Percentiles rank a stretch among this genome's conserved stretches.
Conservation (phyloP, 2,797 vertebrate species). For the Mareca strepera region DNA sequence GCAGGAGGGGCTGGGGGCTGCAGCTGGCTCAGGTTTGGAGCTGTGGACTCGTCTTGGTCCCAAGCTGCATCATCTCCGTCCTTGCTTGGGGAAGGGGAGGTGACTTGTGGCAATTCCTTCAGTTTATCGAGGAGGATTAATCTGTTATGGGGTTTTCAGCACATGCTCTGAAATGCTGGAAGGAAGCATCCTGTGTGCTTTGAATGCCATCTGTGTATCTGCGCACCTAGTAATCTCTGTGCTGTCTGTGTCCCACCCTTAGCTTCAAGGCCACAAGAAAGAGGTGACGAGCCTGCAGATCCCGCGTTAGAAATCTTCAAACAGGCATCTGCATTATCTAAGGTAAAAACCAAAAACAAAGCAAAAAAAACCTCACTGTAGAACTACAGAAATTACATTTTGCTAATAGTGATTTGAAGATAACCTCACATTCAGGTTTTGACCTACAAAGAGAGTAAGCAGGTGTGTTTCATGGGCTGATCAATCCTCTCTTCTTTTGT, state of each 20-base stretch:
- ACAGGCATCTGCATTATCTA: conserved; percentile 79
- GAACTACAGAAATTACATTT: background rate
- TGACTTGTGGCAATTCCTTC: fast-evolving
- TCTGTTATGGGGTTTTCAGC: background rate
- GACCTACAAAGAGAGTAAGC: background rate
- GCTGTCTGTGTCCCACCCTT: background rate
- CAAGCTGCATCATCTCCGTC: fast-evolving
- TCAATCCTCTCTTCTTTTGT: background rate
- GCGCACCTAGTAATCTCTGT: background rate
- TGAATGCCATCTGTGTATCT: background rate
- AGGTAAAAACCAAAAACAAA: conserved; percentile 68
- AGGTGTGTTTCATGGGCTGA: background rate
- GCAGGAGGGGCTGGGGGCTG: background rate
- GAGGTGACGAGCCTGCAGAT: conserved; percentile 77
- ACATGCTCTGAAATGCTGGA: background rate
- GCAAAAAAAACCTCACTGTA: background rate
- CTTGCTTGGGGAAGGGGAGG: background rate
- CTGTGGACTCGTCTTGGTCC: background rate
- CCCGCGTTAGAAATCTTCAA: conserved; percentile 79
- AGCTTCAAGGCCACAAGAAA: conserved; percentile 75
- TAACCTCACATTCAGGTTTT: background rate
- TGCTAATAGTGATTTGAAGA: background rate
- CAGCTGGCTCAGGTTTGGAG: background rate
- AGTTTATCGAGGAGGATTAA: background rate
- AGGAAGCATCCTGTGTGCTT: background rate